A percentile compares a stretch with the other conserved stretches of the same genome.
phyloP scores from a whole-genome alignment of 2,797 vertebrate genomes.

The Eulemur coronatus region DNA sequence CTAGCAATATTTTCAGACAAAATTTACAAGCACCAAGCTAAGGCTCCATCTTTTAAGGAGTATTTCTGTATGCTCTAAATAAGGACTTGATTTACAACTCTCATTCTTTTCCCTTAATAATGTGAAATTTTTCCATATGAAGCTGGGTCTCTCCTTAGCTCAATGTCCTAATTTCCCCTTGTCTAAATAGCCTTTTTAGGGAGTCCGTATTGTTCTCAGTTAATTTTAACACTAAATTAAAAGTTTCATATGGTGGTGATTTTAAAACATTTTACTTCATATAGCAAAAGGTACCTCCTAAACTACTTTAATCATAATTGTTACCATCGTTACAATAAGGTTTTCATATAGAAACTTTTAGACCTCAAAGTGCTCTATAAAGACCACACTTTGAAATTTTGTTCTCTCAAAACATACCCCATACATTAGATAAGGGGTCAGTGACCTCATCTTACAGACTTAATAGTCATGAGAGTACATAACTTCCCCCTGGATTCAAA shows the following conservation, averaged over 20 bases:
- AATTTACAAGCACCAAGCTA: slow-evolving; percentile 41
- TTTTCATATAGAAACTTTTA: slow-evolving; percentile 54
- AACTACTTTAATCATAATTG: slow-evolving; percentile 48
- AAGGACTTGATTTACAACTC: slow-evolving; percentile 50
- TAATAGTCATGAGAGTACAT: background rate
- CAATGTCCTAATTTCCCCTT: slow-evolving; percentile 55
- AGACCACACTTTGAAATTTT: slow-evolving; percentile 62
- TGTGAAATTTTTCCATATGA: slow-evolving; percentile 42
- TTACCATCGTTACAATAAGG: slow-evolving; percentile 59
- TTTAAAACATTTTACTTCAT: slow-evolving; percentile 54
- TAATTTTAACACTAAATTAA: slow-evolving; percentile 71
- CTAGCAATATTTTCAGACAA: slow-evolving; percentile 60
- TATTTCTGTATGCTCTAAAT: background rate
- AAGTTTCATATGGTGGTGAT: slow-evolving; percentile 66
- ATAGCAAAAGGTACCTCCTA: slow-evolving; percentile 39
- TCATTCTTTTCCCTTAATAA: slow-evolving; percentile 63
- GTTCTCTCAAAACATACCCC: slow-evolving; percentile 64
- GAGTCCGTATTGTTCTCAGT: slow-evolving; percentile 55
- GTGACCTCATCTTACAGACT: slow-evolving; percentile 60
- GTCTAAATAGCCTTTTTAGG: slow-evolving; percentile 61
- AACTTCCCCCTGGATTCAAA: slow-evolving; percentile 57
- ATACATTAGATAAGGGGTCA: slow-evolving; percentile 68
- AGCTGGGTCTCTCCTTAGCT: slow-evolving; percentile 38
- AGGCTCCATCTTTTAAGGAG: slow-evolving; percentile 15
- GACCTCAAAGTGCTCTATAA: slow-evolving; percentile 61